phyloP scores from a whole-genome alignment of 2,113 vertebrate genomes.

The Silurus meridionalis region DNA sequence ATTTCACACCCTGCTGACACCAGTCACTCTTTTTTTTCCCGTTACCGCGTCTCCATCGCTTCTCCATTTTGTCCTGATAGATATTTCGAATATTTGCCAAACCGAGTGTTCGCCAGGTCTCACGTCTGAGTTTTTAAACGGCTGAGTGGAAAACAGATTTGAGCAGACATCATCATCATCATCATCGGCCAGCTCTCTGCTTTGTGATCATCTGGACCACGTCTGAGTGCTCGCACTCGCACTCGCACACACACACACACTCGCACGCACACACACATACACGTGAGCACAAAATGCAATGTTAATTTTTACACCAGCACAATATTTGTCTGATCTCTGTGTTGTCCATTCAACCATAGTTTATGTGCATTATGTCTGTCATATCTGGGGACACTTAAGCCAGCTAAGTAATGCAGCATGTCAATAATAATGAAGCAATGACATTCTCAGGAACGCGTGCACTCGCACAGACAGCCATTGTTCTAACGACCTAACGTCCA shows the following conservation, averaged over 20 bases:
- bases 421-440: constrained; percentile 76
- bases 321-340: constrained; percentile 58
- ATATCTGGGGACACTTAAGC: constrained; percentile 68
- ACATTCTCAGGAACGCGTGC: constrained; percentile 68
- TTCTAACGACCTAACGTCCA: constrained; percentile 73
- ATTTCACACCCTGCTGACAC: constrained; percentile 51
- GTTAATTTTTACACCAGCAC: constrained; percentile 51
- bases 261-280: not conserved
- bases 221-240: constrained; percentile 15
- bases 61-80: constrained; percentile 43
- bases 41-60: constrained; percentile 44
- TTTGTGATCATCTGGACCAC: constrained; percentile 43
- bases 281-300: not conserved
- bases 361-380: constrained; percentile 56
- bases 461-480: constrained; percentile 58
- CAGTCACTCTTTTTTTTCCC: constrained; percentile 47
- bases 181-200: constrained; percentile 35
- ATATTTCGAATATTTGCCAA: constrained; percentile 49
- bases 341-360: constrained; percentile 52
- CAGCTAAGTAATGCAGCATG: constrained; percentile 77
- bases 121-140: constrained; percentile 40
- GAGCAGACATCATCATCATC: constrained; percentile 45
- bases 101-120: constrained; percentile 37
- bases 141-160: constrained; percentile 50
- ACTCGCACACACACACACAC: constrained; percentile 9